Base-by-base conservation (phyloP, 2,113 vertebrate species). In the Lepus americanus region DNA sequence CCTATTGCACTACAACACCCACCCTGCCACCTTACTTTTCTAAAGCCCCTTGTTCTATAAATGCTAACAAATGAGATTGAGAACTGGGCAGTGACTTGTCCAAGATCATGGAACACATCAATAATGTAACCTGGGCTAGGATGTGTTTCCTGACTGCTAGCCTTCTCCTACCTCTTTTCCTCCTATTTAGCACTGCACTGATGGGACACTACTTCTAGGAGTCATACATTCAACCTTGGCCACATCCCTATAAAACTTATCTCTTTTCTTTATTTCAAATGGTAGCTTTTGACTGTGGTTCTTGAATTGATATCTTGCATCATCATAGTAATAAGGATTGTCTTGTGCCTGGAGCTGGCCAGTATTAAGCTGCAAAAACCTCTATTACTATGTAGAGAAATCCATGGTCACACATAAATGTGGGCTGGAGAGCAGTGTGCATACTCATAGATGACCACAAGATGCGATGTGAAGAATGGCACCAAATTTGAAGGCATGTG, bases 221-320 rank as follows among this genome's bases (percentile, higher is more conserved):
- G 25, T 16, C 39, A 89, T 53, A 82, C 27, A 85, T 27, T 61
- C 70, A 96, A 63, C 19, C 17, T 88, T 88, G 23, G 63, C 53
- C 22, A 83, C 64, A 64, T 2, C 14, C 55, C 29, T 83, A 39
- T 74, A 76, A 94, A 79, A 76, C 12, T 53, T 73, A 63, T 84
- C 59, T 67, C 2, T 70, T 79, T 74, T 87, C 61, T 89, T 92
- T 83, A 33, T 70, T 89, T 86, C 44, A 61, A 89, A 84, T 17
- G 87, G 81, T 87, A 67, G 31, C 16, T 90, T 80, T 95, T 95
- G 77, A n/a, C 64, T 85, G 16, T 72, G 92, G 4, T 95, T n/a
- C n/a, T 92, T 90, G n/a, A 92, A 94, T 92, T 27, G 85, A 5
- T 90, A 73, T 59, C 17, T 84, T 97, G 72, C 14, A 95, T 59